phyloP scores from a whole-genome alignment of 1,140 invertebrate species.

The Elymnias hypermnestra region DNA sequence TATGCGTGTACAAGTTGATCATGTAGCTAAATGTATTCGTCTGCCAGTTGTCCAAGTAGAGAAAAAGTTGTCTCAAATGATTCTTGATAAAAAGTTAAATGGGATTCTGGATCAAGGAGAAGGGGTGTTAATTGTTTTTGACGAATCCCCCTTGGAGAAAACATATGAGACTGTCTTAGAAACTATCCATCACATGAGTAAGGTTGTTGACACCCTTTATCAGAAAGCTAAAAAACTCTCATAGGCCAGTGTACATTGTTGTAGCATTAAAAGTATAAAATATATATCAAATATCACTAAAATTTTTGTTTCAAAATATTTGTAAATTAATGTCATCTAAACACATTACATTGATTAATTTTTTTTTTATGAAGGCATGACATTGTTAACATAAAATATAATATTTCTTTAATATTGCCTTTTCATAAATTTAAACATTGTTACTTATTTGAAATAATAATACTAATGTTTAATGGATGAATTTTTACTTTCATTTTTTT shows the following conservation, averaged over 20 bases:
- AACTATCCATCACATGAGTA: conserved; percentile 98
- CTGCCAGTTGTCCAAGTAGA: conserved; percentile 94
- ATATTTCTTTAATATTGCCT: conserved; percentile 1
- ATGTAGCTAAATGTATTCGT: conserved; percentile 83
- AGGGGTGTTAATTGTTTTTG: conserved; percentile 97
- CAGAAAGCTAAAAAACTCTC: conserved; percentile 99
- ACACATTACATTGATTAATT: conserved; percentile 23
- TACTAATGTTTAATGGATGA: conserved; percentile 49
- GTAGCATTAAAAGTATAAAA: conserved; percentile 62
- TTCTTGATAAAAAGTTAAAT: conserved; percentile 97
- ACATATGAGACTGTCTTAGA: conserved; percentile 98
- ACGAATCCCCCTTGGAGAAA: conserved; percentile 95
- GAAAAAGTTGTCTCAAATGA: conserved; percentile 99
- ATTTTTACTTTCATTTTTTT: conserved; percentile 35
- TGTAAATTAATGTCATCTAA: conserved; percentile 59
- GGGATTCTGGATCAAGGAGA: conserved; percentile 99
- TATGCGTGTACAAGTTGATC: conserved; percentile 93
- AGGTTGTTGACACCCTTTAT: conserved; percentile 98
- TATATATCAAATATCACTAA: conserved; percentile 66
- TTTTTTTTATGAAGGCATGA: background rate
- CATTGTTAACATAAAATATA: conserved; percentile 19
- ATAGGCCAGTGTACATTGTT: conserved; percentile 79
- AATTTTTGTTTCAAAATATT: conserved; percentile 55
- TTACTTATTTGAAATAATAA: conserved; percentile 34
- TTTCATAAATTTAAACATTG: conserved; percentile 24